Evolutionary conservation across 2,888 invertebrate genomes (phyloP), one percentile per base, ranked within the genome.

Genomic region (Lithophane leautieri): DNA sequence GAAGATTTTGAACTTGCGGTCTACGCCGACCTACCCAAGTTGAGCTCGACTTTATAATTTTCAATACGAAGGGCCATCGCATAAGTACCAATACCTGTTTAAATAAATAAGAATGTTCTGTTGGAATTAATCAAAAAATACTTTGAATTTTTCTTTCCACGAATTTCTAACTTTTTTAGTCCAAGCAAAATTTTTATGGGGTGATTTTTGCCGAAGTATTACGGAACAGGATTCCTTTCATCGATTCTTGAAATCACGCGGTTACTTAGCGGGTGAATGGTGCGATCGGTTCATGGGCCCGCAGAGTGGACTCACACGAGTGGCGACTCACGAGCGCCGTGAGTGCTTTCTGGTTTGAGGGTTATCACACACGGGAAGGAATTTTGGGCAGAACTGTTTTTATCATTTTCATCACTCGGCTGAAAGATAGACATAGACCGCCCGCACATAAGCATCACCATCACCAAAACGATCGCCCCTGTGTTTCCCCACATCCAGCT

Each of bases 181-280:
- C 34, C 34, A 14, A 19, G 56, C 56, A 2, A 68, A 61, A 70
- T 40, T 65, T 68, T 72, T 9, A 70, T 25, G 54, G 78, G 83
- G 85, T 89, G 80, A 90, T 86, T 86, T 50, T 89, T 80, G 79
- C 63, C 83, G 77, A 61, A 61, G 63, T 69, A 61, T 61, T 69
- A 65, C 34, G 70, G 83, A 86, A 79, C 71, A 78, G 79, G 79
- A 34, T 80, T 84, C 80, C 73, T 86, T 84, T 83, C 83, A 86
- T 86, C 85, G 82, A 79, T 82, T 84, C 78, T 82, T 86, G 87
- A 91, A 91, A 90, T 90, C 87, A 89, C 87, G 79, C 83, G 90
- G 91, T 92, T 92, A 93, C 93, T 93, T 92, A 92, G 90, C 88
- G 79, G 75, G 60, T 86, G 89, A 90, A 90, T 89, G 85, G 78